Evolutionary conservation across 1,140 invertebrate species (phyloP).

Genomic region (Diorhabda sublineata): DNA sequence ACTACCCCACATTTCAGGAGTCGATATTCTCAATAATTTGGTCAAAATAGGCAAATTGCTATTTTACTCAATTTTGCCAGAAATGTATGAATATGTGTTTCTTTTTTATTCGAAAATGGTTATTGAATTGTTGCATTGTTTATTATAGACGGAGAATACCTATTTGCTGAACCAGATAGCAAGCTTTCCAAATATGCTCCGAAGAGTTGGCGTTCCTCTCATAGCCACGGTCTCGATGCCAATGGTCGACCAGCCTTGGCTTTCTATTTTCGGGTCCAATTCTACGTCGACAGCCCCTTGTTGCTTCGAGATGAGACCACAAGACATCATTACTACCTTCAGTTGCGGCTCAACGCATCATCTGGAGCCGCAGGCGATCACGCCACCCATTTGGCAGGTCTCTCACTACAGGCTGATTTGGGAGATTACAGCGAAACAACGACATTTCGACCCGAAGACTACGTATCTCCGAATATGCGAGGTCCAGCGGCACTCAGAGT

Average conservation of each 20-base stretch:
- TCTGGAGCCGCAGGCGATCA: constrained; percentile 66
- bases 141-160: constrained; percentile 87
- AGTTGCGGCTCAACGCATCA: constrained; percentile 84
- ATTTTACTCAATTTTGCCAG: too few relatives aligned
- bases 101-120: too few relatives aligned
- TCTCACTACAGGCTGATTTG: constrained; percentile 77
- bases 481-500: constrained; percentile 59
- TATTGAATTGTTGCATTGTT: neutral
- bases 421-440: constrained; percentile 57
- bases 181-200: constrained; percentile 94
- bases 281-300: constrained; percentile 86
- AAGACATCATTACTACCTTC: constrained; percentile 88
- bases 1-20: too few relatives aligned
- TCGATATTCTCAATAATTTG: too few relatives aligned
- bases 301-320: constrained; percentile 86
- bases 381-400: constrained; percentile 68
- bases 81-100: too few relatives aligned
- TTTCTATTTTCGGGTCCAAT: constrained; percentile 89
- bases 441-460: constrained; percentile 80
- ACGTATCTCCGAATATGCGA: constrained; percentile 59
- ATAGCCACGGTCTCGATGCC: constrained; percentile 85
- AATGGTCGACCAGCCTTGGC: constrained; percentile 83
- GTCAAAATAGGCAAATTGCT: too few relatives aligned
- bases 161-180: constrained; percentile 89
- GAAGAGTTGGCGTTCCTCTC: constrained; percentile 90